Evolutionary conservation across 2,797 vertebrate species (phyloP).

Genomic region (Heteromormyrus szaboi): DNA sequence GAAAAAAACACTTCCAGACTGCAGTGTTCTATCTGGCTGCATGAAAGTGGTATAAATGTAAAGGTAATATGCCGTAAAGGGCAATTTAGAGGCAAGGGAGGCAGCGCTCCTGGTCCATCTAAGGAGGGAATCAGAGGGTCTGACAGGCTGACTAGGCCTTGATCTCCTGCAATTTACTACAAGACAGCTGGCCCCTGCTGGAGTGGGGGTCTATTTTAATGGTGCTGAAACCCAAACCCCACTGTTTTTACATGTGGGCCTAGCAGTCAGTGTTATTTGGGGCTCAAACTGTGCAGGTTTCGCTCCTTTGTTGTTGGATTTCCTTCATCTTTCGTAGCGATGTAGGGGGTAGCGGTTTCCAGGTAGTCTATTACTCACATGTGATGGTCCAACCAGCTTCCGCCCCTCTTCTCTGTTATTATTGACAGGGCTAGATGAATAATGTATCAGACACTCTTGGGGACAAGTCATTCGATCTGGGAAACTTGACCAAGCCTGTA

Average conservation of each 20-base stretch:
- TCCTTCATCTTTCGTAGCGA: background rate
- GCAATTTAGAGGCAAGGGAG: background rate
- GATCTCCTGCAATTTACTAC: constrained; percentile 21
- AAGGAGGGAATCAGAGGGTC: background rate
- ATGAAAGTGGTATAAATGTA: background rate
- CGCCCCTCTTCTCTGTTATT: constrained; percentile 41
- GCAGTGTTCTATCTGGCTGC: background rate
- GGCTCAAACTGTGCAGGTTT: constrained; percentile 6
- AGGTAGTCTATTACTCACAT: constrained; percentile 42
- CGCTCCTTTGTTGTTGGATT: constrained; percentile 8
- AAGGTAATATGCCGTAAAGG: background rate
- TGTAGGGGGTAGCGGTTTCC: constrained; percentile 8
- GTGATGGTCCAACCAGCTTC: constrained; percentile 20
- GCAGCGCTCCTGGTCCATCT: background rate
- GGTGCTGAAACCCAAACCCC: constrained; percentile 22
- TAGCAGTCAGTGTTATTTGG: background rate
- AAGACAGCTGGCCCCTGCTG: constrained; percentile 17
- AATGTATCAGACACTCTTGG: constrained; percentile 51
- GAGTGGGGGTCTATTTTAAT: constrained; percentile 20
- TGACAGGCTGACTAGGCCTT: constrained; percentile 6
- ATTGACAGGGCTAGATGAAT: constrained; percentile 54
- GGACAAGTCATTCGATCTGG: constrained; percentile 43
- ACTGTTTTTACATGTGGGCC: constrained; percentile 8
- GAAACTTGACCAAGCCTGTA: constrained; percentile 34
- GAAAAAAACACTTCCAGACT: background rate